These are phyloP conservation scores for Rugalucina vietnamica DNA, from an alignment of 2,888 invertebrate species.

Conservation along the genomic window DNA sequence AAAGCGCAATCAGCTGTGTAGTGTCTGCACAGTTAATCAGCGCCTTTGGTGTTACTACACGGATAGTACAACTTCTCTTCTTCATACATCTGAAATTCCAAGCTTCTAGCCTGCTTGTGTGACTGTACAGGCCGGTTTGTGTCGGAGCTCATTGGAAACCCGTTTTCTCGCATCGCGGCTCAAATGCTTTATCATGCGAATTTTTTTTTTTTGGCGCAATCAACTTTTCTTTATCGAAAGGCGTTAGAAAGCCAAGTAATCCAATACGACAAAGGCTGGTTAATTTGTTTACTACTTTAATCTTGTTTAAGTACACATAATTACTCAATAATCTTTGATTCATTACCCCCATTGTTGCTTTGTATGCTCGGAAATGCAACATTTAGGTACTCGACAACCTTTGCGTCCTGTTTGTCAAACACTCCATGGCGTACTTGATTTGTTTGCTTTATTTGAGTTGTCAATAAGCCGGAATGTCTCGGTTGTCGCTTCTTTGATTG, in stretches of 20 bases:
- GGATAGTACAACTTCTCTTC: too few species aligned
- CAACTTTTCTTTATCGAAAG: too few species aligned
- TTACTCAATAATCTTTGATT: conserved; percentile 10
- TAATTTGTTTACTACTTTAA: not conserved
- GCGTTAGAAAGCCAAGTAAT: not conserved
- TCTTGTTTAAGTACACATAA: not conserved
- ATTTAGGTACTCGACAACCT: not conserved
- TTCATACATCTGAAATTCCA: too few species aligned
- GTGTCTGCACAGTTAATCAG: too few species aligned
- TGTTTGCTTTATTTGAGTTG: not conserved
- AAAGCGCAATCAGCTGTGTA: too few species aligned
- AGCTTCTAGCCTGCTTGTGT: too few species aligned
- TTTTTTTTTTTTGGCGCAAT: too few species aligned
- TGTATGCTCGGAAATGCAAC: not conserved
- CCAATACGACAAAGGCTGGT: not conserved
- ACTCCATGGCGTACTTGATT: not conserved
- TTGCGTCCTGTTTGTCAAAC: not conserved
- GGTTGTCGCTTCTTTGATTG: not conserved
- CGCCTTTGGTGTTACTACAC: too few species aligned
- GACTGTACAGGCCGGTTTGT: too few species aligned
- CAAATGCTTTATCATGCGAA: too few species aligned
- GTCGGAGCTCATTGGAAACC: too few species aligned
- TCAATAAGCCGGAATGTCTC: conserved; percentile 1
- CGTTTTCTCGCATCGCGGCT: too few species aligned
- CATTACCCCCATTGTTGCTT: not conserved